Conservation (phyloP, 92 coral and sea anemone genomes). For the Anthopleura xanthogrammica region DNA sequence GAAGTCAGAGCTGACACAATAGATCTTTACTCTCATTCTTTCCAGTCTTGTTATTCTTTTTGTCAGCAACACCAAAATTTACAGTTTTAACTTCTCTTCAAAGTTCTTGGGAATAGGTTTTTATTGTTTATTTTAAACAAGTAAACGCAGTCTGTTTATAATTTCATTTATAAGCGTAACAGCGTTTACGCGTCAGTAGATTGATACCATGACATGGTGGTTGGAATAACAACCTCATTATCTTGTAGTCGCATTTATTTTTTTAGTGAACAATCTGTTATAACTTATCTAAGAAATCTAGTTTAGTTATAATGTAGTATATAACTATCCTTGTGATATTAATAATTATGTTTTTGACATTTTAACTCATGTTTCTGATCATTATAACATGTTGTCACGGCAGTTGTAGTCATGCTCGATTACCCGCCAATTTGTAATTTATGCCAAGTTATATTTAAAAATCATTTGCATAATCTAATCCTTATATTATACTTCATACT, state of each 20-base stretch:
- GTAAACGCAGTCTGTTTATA: background rate
- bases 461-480: background rate
- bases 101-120: background rate
- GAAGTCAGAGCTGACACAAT: background rate
- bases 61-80: background rate
- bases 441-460: background rate
- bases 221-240: background rate
- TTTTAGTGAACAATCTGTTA: too few relatives aligned
- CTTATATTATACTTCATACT: background rate
- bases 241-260: too few relatives aligned
- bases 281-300: too few relatives aligned
- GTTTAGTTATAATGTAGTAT: too few relatives aligned
- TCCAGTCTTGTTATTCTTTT: background rate
- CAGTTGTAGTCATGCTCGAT: constrained; percentile 3
- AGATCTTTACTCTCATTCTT: background rate
- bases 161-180: background rate
- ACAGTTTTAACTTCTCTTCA: background rate
- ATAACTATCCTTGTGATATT: background rate
- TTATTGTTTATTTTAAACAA: background rate
- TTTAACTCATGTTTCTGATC: background rate
- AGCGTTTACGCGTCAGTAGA: background rate
- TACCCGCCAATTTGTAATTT: constrained; percentile 5
- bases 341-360: too few relatives aligned
- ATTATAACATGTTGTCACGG: background rate
- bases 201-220: background rate